A percentile compares a stretch with the other conserved stretches of the same genome.
phyloP scores from a whole-genome alignment of 2,113 vertebrate species.

The Telmatochromis sp. region DNA sequence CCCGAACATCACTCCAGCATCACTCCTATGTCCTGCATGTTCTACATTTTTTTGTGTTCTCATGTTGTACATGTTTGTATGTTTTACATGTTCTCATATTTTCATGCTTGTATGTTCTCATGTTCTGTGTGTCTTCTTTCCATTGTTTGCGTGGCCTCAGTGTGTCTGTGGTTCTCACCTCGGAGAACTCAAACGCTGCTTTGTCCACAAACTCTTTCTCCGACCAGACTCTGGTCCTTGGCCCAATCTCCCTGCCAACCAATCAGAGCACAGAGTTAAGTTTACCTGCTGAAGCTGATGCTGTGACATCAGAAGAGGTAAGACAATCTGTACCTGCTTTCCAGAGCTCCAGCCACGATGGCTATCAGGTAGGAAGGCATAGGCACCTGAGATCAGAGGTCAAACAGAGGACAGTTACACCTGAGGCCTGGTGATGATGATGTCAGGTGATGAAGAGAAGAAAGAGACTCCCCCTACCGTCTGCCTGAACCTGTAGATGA shows the following conservation, averaged over 20 bases:
- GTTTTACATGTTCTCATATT: neutral
- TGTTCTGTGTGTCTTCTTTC: neutral
- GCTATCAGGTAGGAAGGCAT: conserved; percentile 94
- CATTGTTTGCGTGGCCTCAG: neutral
- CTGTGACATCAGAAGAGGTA: neutral
- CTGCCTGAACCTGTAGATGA: conserved; percentile 85
- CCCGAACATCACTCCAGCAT: neutral
- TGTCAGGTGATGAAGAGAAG: neutral
- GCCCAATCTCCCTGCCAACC: conserved; percentile 81
- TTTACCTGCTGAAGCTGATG: neutral
- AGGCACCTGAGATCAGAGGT: conserved; percentile 75
- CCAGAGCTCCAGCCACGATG: conserved; percentile 88
- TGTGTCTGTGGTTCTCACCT: conserved; percentile 66
- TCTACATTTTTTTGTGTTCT: neutral
- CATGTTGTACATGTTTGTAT: neutral
- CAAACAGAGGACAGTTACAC: neutral
- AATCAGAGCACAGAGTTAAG: conserved; percentile 6
- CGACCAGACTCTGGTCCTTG: conserved; percentile 89
- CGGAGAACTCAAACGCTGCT: conserved; percentile 88
- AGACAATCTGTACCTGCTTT: conserved; percentile 78
- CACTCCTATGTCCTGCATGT: neutral
- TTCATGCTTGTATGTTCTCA: neutral
- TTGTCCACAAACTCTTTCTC: conserved; percentile 90
- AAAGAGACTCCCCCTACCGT: conserved; percentile 46
- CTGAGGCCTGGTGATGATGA: neutral